Evolutionary conservation across 92 coral and sea anemone genomes (phyloP), one percentile per base, ranked within the genome.

Genomic region (Epizoanthus illoricatus): DNA sequence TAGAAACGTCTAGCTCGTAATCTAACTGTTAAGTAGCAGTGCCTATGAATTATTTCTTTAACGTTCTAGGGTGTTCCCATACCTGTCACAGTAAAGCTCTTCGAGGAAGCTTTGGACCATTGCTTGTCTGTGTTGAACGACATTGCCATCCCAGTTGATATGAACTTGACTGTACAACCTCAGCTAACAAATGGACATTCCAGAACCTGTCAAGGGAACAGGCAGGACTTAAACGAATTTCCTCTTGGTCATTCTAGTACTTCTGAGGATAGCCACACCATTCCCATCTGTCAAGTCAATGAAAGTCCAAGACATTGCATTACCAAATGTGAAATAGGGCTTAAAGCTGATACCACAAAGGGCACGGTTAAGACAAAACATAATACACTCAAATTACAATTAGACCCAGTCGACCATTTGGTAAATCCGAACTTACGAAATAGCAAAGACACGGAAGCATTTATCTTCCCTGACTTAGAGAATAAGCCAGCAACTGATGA

Each of bases 1-100:
- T 0, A 52, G 2, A 52, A 52, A 9, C 11, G 1, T 52, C 12
- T 52, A 52, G 15, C 15, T 52, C 56, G 15, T 52, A 9, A 52
- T 52, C 56, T 52, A 9, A 52, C 56, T 52, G 8, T 7, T 0
- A 43, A 43, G 49, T 43, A 43, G 56, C 52, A 45, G 52, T 45
- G 52, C 9, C 8, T 45, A 45, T n/a, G 52, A 45, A 5, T 45
- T 45, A 45, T 10, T 19, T 60, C 45, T 24, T 21, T 9, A 57
- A 66, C 41, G 15, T 45, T 87, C 65, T 64, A 94, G 99, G 99
- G 98, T 8, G 83, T 93, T 18, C 94, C 99, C 52, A 73, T 84
- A 19, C 86, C 97, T 16, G 79, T 92, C 47, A 88, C 93, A 58
- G 75, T 73, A n/a, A 72, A 56, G 36, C 86, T 91, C 24, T 84